phyloP scores from a whole-genome alignment of 2,113 vertebrate genomes.

The Pycnonotus jocosus region DNA sequence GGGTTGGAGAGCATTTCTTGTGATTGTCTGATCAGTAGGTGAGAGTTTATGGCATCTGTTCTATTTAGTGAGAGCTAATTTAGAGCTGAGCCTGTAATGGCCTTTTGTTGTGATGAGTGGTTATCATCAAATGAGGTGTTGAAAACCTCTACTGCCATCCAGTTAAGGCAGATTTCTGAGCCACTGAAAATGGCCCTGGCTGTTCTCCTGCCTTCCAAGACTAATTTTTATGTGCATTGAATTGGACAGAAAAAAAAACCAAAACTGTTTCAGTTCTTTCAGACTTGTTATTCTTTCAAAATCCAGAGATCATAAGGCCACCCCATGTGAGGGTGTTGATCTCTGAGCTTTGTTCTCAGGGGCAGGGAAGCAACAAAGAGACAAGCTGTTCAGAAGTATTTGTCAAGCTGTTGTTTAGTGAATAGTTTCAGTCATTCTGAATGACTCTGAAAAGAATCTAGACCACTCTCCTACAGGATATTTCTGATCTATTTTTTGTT shows the following conservation, averaged over 20 bases:
- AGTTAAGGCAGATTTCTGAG: neutral
- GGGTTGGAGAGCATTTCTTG: neutral
- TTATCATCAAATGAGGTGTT: neutral
- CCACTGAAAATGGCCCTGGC: neutral
- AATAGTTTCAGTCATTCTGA: neutral
- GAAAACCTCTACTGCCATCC: neutral
- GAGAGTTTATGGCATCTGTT: neutral
- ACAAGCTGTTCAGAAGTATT: neutral
- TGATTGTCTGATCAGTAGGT: neutral
- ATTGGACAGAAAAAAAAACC: neutral
- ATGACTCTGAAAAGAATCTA: neutral
- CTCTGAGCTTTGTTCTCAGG: constrained; percentile 10
- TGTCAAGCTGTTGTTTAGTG: constrained; percentile 18
- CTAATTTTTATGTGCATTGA: neutral
- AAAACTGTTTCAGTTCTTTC: neutral
- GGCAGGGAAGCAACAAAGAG: neutral
- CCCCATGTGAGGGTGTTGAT: neutral
- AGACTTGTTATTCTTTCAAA: neutral
- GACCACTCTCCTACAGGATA: neutral
- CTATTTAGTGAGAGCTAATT: neutral
- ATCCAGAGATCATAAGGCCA: neutral
- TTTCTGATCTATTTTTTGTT: neutral
- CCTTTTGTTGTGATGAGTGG: neutral
- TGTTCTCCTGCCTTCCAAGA: neutral
- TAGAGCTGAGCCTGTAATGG: neutral